These are phyloP conservation scores for Dendrocopos noguchii DNA, from an alignment of 2,113 vertebrate genomes.

Conservation along the genomic window DNA sequence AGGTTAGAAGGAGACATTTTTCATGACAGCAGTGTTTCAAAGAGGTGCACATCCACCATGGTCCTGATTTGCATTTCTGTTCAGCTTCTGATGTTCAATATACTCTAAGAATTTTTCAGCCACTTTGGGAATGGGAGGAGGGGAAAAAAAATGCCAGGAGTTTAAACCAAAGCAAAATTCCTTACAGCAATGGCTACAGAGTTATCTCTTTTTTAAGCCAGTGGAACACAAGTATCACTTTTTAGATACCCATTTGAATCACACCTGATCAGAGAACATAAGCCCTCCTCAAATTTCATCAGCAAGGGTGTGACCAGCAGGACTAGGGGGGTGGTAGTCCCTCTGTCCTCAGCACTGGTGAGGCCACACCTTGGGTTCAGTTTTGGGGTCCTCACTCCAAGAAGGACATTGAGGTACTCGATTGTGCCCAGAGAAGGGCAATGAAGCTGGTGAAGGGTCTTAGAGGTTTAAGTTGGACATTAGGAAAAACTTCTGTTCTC, in stretches of 20 bases:
- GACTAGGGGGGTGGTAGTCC: too few species aligned
- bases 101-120: constrained; percentile 3
- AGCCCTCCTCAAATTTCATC: background rate
- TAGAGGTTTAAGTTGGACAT: too few species aligned
- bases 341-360: too few species aligned
- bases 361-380: too few species aligned
- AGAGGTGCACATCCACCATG: background rate
- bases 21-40: constrained; percentile 25
- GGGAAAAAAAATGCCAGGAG: background rate
- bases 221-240: background rate
- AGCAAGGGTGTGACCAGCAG: too few species aligned
- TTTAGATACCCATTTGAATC: background rate
- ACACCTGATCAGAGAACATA: background rate
- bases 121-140: background rate
- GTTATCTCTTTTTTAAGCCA: background rate
- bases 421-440: too few species aligned
- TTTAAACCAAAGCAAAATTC: constrained; percentile 24
- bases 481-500: too few species aligned
- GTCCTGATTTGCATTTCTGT: background rate
- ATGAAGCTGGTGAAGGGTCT: too few species aligned
- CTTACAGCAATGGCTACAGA: background rate
- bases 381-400: too few species aligned
- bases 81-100: background rate
- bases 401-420: too few species aligned
- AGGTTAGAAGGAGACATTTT: background rate